Evolutionary conservation across 2,797 vertebrate genomes (phyloP), one percentile per base, ranked within the genome.

Genomic region (Mallotus villosus): DNA sequence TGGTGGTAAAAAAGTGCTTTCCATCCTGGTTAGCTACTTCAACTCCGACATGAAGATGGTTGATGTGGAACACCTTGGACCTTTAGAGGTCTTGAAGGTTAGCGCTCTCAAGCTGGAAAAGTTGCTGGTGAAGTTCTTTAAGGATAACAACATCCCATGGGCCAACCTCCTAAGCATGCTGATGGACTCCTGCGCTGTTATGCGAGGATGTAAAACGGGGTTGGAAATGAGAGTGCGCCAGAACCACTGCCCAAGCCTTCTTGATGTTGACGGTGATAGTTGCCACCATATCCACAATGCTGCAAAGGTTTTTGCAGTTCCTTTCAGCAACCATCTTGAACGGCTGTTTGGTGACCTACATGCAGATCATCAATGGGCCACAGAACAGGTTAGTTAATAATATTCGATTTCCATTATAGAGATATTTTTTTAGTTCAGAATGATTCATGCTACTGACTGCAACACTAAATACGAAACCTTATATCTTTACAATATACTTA

Each of bases 51-150:
- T n/a, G 63, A 72, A 72, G 34, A 63, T 8, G 5, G 61, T 68
- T 74, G 73, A 58, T 25, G 51, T 72, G 25, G 72, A 78, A 65
- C 76, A 78, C 60, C 68, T 78, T 29, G 60, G 73, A 17, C 67
- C 55, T 61, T 12, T 66, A 21, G 57, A 75, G 17, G 37, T 67
- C 11, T 41, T 78, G 19, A 75, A 78, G 29, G 64, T 64, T 7
- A 72, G 1, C 32, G 24, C 77, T 71, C 9, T 25, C 25, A 70
- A 22, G 3, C 19, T 73, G 16, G 71, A 69, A 37, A 77, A 7
- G 61, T 59, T 21, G 49, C 29, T 72, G 21, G 29, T 12, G 12
- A 46, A 57, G 9, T 49, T 74, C 22, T 74, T 67, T 46, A 2
- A 67, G 12, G 58, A 71, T 11, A 55, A 71, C 14, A 62, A 74